Percentiles rank a stretch among this genome's conserved stretches.
These are phyloP conservation scores for Pollenia amentaria DNA, from an alignment of 2,888 invertebrate species.

Conservation along the genomic window DNA sequence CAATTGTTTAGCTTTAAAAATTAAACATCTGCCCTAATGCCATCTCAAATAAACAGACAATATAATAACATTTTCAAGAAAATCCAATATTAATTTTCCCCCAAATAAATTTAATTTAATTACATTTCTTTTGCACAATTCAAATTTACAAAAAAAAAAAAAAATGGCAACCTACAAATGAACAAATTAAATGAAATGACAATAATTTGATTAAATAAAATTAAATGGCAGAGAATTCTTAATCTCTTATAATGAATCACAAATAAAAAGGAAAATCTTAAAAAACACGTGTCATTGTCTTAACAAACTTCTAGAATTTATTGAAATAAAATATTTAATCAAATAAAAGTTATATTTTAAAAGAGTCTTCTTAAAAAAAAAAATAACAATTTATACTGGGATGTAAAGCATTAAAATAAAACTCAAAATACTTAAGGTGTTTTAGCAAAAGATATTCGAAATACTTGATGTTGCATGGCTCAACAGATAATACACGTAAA, in stretches of 20 bases:
- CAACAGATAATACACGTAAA: not conserved
- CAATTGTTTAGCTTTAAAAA: too few relatives aligned
- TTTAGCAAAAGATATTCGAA: not conserved
- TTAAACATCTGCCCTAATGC: too few relatives aligned
- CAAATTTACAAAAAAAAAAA: too few relatives aligned
- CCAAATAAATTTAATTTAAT: not conserved
- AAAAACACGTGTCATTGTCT: not conserved
- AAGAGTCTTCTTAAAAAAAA: not conserved
- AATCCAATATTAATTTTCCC: not conserved
- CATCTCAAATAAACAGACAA: too few relatives aligned
- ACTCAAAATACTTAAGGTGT: not conserved
- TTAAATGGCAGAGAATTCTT: conserved; percentile 13
- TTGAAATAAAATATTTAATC: not conserved
- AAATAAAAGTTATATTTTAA: not conserved
- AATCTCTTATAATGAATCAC: not conserved
- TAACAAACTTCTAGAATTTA: not conserved
- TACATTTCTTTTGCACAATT: not conserved
- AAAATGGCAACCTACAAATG: not conserved
- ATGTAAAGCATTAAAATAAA: not conserved
- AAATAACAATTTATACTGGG: not conserved
- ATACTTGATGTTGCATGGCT: not conserved
- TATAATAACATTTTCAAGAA: too few relatives aligned
- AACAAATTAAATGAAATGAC: conserved; percentile 2
- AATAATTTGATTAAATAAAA: conserved; percentile 22
- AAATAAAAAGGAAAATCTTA: not conserved